phyloP scores from a whole-genome alignment of 2,888 invertebrate genomes.

The Eucera pruinosa region DNA sequence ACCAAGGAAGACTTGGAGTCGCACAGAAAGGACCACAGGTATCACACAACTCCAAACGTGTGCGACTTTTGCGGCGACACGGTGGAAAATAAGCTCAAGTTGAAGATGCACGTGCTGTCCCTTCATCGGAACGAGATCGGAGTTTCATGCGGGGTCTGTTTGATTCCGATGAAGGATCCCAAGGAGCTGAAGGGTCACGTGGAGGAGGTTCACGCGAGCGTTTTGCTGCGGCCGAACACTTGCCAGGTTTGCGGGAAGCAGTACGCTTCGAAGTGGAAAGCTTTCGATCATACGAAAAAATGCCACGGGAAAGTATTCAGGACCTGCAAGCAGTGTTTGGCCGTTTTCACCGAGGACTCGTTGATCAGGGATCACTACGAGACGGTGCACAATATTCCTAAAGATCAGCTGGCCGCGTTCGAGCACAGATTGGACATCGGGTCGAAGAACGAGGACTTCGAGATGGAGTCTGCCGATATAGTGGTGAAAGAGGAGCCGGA shows the following conservation, averaged over 20 bases:
- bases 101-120: constrained; percentile 87
- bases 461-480: constrained; percentile 68
- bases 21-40: constrained; percentile 85
- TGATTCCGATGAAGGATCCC: constrained; percentile 86
- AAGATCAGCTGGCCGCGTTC: constrained; percentile 80
- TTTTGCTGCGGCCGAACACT: constrained; percentile 85
- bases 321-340: constrained; percentile 87
- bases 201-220: constrained; percentile 85
- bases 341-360: constrained; percentile 86
- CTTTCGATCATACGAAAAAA: constrained; percentile 87
- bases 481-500: constrained; percentile 81
- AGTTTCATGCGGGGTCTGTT: constrained; percentile 86
- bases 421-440: constrained; percentile 77
- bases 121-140: constrained; percentile 86
- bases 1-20: constrained; percentile 85
- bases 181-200: constrained; percentile 86
- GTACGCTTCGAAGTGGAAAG: constrained; percentile 87
- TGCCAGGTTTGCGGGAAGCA: constrained; percentile 87
- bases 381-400: constrained; percentile 82
- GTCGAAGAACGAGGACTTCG: constrained; percentile 70
- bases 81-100: constrained; percentile 86
- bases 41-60: constrained; percentile 84
- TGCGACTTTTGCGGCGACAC: constrained; percentile 87
- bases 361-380: constrained; percentile 85
- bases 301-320: constrained; percentile 86